Evolutionary conservation across 1,140 invertebrate species (phyloP), one percentile per base, ranked within the genome.

Genomic region (Drosophila tristis): DNA sequence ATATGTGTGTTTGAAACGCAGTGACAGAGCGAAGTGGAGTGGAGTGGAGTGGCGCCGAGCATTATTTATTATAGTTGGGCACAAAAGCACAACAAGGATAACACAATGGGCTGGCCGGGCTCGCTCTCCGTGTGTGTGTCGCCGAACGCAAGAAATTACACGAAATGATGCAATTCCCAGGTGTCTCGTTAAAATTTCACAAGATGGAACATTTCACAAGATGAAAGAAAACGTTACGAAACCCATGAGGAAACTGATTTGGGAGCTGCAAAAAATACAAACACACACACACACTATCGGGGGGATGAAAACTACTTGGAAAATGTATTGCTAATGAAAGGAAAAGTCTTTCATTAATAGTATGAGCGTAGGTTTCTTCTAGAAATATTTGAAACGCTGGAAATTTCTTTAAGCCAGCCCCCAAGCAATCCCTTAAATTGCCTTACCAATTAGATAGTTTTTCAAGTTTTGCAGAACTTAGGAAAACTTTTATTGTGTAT

Each of bases 21-120:
- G 6, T 31, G 15, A 53, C n/a, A 29, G 48, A 2, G 25, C 35
- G 20, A 20, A 20, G 20, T 20, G 29, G 23, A 55, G 45, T n/a
- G 43, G 23, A 11, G 60, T 4, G 59, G 9, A 39, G 47, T 15
- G 62, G 58, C 11, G 23, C 48, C 31, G 44, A 58, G 77, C 65
- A 85, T 90, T 90, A 90, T 90, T 90, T 90, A 90, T 90, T 90
- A 78, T 79, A 76, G 75, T 80, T 82, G 72, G 53, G 66, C 75
- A 87, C 84, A 89, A 89, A 65, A 78, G 75, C 65, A 77, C 85
- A 84, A 80, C 59, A 79, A 78, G 70, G 55, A 78, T 13, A 39
- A 13, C 65, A 73, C 80, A 84, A 72, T 65, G 66, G 54, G 49
- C 67, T 72, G 53, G 47, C 64, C 47, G 65, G 59, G 62, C 35